phyloP scores from a whole-genome alignment of 1,140 invertebrate genomes.

The Zophobas atratus region DNA sequence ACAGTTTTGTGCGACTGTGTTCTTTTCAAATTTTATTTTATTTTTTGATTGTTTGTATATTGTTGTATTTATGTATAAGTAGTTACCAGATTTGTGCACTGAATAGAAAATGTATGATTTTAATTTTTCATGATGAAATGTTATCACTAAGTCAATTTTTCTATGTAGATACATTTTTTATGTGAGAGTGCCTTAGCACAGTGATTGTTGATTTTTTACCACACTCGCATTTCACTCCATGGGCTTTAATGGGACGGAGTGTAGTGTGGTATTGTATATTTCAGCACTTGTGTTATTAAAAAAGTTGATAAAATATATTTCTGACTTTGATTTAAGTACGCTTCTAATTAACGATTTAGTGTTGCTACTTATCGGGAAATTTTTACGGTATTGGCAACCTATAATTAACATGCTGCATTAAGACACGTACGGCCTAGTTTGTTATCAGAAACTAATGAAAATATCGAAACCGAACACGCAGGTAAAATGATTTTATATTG shows the following conservation, averaged over 20 bases:
- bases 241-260: conserved; percentile 4
- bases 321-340: no score
- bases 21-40: not conserved
- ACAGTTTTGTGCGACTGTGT: not conserved
- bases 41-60: conserved; percentile 18
- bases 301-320: not conserved
- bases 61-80: conserved; percentile 37
- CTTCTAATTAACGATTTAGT: no score
- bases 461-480: no score
- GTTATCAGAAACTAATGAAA: no score
- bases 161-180: conserved; percentile 53
- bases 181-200: conserved; percentile 55
- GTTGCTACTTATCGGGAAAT: no score
- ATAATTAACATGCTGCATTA: no score
- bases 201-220: conserved; percentile 51
- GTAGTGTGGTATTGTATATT: conserved; percentile 16
- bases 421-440: no score
- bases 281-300: conserved; percentile 41
- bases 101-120: conserved; percentile 12
- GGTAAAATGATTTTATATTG: no score
- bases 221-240: conserved; percentile 12
- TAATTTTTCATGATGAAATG: not conserved
- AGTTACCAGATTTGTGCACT: conserved; percentile 48
- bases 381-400: no score
- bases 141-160: conserved; percentile 51